These are phyloP conservation scores for Cariama cristata DNA, from an alignment of 2,113 vertebrate genomes.

Conservation along the genomic window DNA sequence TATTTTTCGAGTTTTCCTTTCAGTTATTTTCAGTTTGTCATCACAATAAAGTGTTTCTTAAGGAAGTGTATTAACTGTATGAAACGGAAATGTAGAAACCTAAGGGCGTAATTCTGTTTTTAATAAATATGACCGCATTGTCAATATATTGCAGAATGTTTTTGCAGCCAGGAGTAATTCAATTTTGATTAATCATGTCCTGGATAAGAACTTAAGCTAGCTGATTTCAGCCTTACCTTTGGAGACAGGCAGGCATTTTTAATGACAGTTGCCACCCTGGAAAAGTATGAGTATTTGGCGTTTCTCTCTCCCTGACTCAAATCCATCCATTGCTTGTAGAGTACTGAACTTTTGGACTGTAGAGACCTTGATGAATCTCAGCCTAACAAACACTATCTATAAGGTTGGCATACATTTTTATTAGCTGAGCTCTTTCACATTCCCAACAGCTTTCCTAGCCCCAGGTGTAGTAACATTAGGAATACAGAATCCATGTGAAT, in stretches of 20 bases:
- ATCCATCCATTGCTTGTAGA: neutral
- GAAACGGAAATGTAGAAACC: constrained; percentile 1
- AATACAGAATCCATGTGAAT: neutral
- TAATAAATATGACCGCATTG: neutral
- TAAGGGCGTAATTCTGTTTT: neutral
- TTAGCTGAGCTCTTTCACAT: neutral
- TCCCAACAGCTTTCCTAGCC: neutral
- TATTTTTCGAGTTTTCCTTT: neutral
- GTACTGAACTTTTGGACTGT: neutral
- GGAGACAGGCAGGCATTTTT: neutral
- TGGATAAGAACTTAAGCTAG: neutral
- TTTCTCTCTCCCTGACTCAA: neutral
- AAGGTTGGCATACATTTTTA: neutral
- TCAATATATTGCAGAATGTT: neutral
- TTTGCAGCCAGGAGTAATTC: neutral
- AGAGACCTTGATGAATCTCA: neutral
- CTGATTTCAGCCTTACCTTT: neutral
- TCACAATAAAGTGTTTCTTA: neutral
- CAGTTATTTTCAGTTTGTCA: neutral
- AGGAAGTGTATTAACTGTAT: neutral
- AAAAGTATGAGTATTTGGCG: neutral
- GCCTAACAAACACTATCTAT: neutral
- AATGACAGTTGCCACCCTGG: neutral
- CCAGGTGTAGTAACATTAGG: neutral
- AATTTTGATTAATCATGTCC: neutral